These are phyloP conservation scores for Drosophila repletoides DNA, from an alignment of 1,140 invertebrate genomes.

Conservation along the genomic window DNA sequence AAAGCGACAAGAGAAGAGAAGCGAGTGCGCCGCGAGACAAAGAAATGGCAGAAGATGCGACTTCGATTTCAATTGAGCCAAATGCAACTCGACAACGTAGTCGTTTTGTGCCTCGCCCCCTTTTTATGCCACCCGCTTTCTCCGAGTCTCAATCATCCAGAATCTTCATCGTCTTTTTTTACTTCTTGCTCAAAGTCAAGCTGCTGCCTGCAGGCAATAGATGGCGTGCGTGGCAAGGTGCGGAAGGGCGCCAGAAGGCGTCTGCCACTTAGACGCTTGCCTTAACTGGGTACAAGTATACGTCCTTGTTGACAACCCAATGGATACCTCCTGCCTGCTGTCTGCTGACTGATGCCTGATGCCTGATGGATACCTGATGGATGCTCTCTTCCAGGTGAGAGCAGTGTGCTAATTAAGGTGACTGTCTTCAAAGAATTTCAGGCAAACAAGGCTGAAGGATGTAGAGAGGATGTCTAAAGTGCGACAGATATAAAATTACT, in stretches of 20 bases:
- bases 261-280: constrained; percentile 9
- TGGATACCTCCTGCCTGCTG: not conserved
- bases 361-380: not conserved
- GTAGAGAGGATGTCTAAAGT: not conserved
- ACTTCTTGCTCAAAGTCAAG: not conserved
- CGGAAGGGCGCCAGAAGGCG: not conserved
- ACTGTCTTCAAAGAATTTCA: not conserved
- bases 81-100: constrained; percentile 63
- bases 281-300: not conserved
- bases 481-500: no score
- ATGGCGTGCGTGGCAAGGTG: not conserved
- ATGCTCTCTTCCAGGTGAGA: constrained; percentile 6
- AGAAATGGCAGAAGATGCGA: constrained; percentile 48
- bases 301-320: constrained; percentile 2
- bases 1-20: not conserved
- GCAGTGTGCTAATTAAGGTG: constrained; percentile 32
- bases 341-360: not conserved
- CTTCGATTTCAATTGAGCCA: constrained; percentile 74
- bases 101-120: constrained; percentile 21
- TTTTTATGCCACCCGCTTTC: not conserved
- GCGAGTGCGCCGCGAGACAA: not conserved
- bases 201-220: not conserved
- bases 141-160: no score
- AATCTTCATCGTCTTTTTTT: not conserved
- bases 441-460: constrained; percentile 1